A percentile compares a stretch with the other conserved stretches of the same genome.
These are phyloP conservation scores for Riparia riparia DNA, from an alignment of 2,113 vertebrate genomes.

Conservation along the genomic window DNA sequence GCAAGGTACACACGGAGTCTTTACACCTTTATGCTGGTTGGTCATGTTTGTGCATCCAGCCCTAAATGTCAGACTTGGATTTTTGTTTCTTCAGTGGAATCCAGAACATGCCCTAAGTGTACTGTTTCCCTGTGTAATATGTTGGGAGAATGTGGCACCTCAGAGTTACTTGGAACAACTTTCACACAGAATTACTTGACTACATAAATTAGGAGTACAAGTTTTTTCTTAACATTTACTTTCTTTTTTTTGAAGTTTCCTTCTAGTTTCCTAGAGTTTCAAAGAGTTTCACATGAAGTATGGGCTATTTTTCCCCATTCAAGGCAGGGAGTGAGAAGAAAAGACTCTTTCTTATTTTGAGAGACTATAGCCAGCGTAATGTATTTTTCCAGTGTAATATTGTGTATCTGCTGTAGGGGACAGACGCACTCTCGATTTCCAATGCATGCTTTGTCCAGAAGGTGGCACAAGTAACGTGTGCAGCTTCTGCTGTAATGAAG, in stretches of 20 bases:
- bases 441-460: background rate
- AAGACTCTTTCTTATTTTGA: background rate
- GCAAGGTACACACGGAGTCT: background rate
- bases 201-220: background rate
- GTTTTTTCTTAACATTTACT: background rate
- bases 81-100: background rate
- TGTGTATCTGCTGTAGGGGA: background rate
- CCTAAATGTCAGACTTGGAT: background rate
- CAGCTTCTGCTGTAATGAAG: accelerated
- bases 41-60: background rate
- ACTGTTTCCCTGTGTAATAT: background rate
- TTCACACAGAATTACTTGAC: background rate
- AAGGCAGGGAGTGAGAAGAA: background rate
- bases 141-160: background rate
- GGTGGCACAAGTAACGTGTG: background rate
- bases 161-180: background rate
- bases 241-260: background rate
- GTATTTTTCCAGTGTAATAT: background rate
- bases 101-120: background rate
- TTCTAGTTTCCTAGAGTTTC: background rate
- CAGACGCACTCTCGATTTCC: accelerated
- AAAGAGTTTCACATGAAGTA: background rate
- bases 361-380: background rate
- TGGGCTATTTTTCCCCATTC: background rate
- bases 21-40: background rate